phyloP scores from a whole-genome alignment of 2,797 vertebrate genomes.

The Myiothlypis chrysogaster region DNA sequence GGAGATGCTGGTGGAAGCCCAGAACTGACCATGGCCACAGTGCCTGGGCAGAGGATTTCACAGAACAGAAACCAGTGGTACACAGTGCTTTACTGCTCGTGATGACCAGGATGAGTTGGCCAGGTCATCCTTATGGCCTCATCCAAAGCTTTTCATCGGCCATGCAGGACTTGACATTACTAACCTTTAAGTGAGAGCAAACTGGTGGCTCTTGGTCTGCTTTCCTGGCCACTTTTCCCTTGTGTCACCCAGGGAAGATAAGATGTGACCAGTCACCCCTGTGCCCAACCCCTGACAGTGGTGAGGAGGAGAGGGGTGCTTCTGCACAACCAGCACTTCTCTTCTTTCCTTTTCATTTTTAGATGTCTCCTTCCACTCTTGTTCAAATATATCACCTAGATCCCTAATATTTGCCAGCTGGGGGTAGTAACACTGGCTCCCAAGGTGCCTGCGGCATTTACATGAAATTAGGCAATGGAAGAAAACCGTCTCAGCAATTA shows the following conservation, averaged over 20 bases:
- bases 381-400: constrained; percentile 44
- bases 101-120: accelerated
- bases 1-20: constrained; percentile 22
- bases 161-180: neutral
- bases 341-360: constrained; percentile 19
- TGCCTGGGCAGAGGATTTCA: neutral
- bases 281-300: accelerated
- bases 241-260: neutral
- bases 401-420: constrained; percentile 51
- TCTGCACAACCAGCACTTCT: accelerated
- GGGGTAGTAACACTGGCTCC: neutral
- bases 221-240: neutral
- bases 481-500: constrained; percentile 38
- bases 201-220: neutral
- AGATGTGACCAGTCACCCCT: accelerated
- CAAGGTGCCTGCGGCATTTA: neutral
- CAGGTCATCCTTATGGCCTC: neutral
- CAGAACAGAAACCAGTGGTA: neutral
- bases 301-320: neutral
- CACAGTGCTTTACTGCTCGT: neutral
- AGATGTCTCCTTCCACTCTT: neutral
- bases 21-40: neutral
- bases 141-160: neutral
- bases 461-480: constrained; percentile 38
- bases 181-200: neutral